Base-by-base conservation (phyloP, 2,888 invertebrate genomes). In the Salpingus planirostris region DNA sequence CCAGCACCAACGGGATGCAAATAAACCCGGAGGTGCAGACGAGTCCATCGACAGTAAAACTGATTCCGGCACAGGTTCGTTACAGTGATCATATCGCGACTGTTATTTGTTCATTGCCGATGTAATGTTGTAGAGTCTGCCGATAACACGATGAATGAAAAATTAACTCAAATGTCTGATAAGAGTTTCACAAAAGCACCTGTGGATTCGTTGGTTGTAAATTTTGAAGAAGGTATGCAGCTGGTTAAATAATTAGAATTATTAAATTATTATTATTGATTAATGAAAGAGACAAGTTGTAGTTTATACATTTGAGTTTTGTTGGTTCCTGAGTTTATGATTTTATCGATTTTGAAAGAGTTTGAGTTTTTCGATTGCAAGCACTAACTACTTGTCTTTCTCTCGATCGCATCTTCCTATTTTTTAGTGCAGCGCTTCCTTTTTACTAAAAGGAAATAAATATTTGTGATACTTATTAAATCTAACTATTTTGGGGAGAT, bases 191-290 rank as follows among this genome's bases (percentile, higher is more conserved):
- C 57, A 40, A 58, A 52, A 29, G 49, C 60, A 44, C 74, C 76
- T 27, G 78, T 78, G 43, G 80, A 80, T 60, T 76, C 80, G 22
- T 71, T 83, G 52, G 81, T 82, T 55, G 80, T 82, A 59, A 80
- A 77, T 71, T 80, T 82, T 66, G 81, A 82, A 70, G 82, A 82
- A 80, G 81, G 81, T 80, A 80, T 80, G 80, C 76, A 78, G 60
- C 74, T 80, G 66, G 79, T 78, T 50, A 60, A 62, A 40, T 61
- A 59, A 54, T 38, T 18, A 18, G 21, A 36, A 34, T 33, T 43
- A 36, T 37, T 37, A 34, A 40, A 27, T 31, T 14, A 23, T 30
- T 23, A 7, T 24, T 23, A 13, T 21, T 29, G 5, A 10, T 10
- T n/a, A n/a, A n/a, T 8, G 5, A 6, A 18, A 18, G 18, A 18